Evolutionary conservation across 2,888 invertebrate species (phyloP), one percentile per base, ranked within the genome.

Genomic region (Petrolisthes cinctipes): DNA sequence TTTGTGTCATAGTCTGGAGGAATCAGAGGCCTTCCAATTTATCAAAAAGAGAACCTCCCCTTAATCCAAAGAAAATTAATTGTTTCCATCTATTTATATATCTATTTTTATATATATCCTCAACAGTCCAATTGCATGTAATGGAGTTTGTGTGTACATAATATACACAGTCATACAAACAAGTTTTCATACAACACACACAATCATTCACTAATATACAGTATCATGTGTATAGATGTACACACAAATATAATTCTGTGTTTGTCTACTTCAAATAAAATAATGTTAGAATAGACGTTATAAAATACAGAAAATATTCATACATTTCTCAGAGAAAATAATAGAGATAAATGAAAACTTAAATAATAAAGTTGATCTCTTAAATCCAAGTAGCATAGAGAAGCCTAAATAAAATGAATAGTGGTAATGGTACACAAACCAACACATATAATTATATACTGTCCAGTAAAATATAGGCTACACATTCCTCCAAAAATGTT

Each of bases 131-230:
- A 71, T 20, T 71, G 4, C 71, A 71, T 71, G 71, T 71, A 71
- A 71, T 71, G 71, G 71, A 71, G 71, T 71, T 71, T 71, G 71
- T 71, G 71, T 71, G 71, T 71, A 71, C 71, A 71, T 71, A 71
- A 37, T 20, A 71, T 71, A 71, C 71, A 71, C 71, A 17, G 1
- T 71, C 71, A 71, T 71, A n/a, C 71, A 71, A n/a, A n/a, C 71
- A 71, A n/a, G 71, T 71, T n/a, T 71, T n/a, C 71, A 71, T n/a
- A 71, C 20, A n/a, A n/a, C 71, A n/a, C 17, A 71, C 71, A 11
- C 71, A 71, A n/a, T 71, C 71, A 71, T n/a, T n/a, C 71, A 71
- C 71, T 6, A n/a, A 71, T 37, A 37, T 37, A 37, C 37, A 1
- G 37, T 37, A 37, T 37, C 71, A 71, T 71, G 71, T 71, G 71